Evolutionary conservation across 2,888 invertebrate genomes (phyloP).

Genomic region (Pseudococcus jackbeardsleyi): DNA sequence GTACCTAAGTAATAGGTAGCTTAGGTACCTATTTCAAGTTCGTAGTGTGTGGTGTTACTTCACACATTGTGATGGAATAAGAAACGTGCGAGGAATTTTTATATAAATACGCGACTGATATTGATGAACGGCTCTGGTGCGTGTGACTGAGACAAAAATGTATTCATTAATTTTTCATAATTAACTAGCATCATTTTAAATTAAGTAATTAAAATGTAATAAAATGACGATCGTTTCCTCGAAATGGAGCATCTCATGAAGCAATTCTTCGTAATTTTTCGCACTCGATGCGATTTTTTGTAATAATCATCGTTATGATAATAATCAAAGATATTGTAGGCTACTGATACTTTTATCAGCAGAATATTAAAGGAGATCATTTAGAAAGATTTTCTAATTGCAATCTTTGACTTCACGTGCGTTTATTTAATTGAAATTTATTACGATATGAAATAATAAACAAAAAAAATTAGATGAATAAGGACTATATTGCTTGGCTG

Average conservation of each 20-base stretch:
- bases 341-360: too few species aligned
- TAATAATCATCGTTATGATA: background rate
- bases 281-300: background rate
- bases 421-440: background rate
- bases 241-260: background rate
- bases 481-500: too few species aligned
- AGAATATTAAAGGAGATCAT: too few species aligned
- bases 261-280: background rate
- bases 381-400: background rate
- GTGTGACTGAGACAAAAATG: background rate
- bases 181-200: background rate
- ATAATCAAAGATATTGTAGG: too few species aligned
- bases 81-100: background rate
- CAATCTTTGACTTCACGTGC: background rate
- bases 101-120: background rate
- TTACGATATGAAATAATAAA: background rate
- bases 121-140: background rate
- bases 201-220: background rate
- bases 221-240: background rate
- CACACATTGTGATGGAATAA: background rate
- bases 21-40: too few species aligned
- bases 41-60: too few species aligned
- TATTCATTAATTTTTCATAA: background rate
- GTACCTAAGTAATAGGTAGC: too few species aligned
- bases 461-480: background rate